A percentile compares a stretch with the other conserved stretches of the same genome.
Conservation (phyloP, 2,113 vertebrate genomes). For the Syngnathus floridae region DNA sequence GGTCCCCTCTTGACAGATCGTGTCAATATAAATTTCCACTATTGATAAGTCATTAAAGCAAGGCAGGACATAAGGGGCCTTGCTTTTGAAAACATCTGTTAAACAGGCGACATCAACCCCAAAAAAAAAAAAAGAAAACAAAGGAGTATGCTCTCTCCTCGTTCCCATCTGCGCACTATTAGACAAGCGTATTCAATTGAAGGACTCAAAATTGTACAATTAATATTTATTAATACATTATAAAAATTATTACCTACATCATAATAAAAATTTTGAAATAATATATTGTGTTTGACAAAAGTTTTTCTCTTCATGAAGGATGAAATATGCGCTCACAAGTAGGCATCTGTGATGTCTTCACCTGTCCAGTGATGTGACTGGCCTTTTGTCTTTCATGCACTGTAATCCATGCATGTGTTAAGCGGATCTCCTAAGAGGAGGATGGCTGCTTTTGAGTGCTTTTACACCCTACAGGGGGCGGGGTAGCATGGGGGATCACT, state of each 20-base stretch:
- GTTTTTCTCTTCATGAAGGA: constrained; percentile 13
- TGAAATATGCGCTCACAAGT: constrained; percentile 4
- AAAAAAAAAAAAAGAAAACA: constrained; percentile 39
- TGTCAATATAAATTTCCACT: constrained; percentile 78
- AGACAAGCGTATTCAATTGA: not conserved
- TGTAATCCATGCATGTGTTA: constrained; percentile 63
- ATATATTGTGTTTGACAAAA: not conserved
- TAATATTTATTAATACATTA: too few relatives aligned
- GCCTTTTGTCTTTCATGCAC: constrained; percentile 53
- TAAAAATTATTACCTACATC: too few relatives aligned
- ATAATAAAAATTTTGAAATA: too few relatives aligned
- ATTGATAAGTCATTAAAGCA: constrained; percentile 77
- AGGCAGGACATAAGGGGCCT: constrained; percentile 32
- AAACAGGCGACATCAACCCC: constrained; percentile 65
- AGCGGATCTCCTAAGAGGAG: constrained; percentile 59
- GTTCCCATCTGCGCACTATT: not conserved
- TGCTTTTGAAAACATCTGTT: constrained; percentile 70
- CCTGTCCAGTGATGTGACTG: constrained; percentile 46
- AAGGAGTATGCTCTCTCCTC: constrained; percentile 11
- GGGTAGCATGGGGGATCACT: not conserved
- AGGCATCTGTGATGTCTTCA: constrained; percentile 13
- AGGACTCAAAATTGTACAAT: too few relatives aligned
- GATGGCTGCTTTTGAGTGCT: constrained; percentile 56
- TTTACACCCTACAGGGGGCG: constrained; percentile 56
- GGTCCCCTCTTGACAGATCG: constrained; percentile 67